Evolutionary conservation across 2,888 invertebrate species (phyloP).

Genomic region (Cyclophora albipunctata): DNA sequence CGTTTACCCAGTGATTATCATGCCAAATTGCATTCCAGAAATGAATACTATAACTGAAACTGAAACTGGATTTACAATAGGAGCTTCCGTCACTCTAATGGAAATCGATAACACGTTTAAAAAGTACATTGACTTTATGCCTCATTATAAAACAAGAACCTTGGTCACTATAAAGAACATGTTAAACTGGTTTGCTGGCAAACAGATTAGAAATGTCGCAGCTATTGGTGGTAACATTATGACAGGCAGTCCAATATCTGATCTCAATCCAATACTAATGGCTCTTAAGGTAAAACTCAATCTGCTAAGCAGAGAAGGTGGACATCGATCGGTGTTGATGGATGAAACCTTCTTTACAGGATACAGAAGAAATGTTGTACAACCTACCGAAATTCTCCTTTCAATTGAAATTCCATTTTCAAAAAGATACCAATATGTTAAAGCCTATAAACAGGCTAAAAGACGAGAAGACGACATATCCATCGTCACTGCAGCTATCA

Average conservation of each 20-base stretch:
- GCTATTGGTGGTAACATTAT: constrained; percentile 95
- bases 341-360: constrained; percentile 87
- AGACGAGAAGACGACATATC: constrained; percentile 93
- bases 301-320: constrained; percentile 72
- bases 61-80: constrained; percentile 80
- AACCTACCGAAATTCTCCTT: constrained; percentile 82
- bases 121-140: constrained; percentile 72
- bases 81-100: constrained; percentile 87
- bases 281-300: constrained; percentile 87
- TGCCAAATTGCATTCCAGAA: constrained; percentile 90
- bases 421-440: constrained; percentile 79
- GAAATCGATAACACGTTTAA: constrained; percentile 82
- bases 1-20: constrained; percentile 85
- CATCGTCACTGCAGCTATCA: constrained; percentile 87
- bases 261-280: constrained; percentile 93
- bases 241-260: constrained; percentile 97
- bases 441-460: constrained; percentile 89
- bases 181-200: constrained; percentile 96
- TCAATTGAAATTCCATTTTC: constrained; percentile 84
- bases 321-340: constrained; percentile 78
- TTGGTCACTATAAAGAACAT: constrained; percentile 84
- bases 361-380: constrained; percentile 83
- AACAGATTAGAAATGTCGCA: constrained; percentile 96
- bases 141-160: constrained; percentile 79
- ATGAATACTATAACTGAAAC: constrained; percentile 76